phyloP scores from a whole-genome alignment of 1,140 invertebrate genomes.

The Drosophila littoralis region DNA sequence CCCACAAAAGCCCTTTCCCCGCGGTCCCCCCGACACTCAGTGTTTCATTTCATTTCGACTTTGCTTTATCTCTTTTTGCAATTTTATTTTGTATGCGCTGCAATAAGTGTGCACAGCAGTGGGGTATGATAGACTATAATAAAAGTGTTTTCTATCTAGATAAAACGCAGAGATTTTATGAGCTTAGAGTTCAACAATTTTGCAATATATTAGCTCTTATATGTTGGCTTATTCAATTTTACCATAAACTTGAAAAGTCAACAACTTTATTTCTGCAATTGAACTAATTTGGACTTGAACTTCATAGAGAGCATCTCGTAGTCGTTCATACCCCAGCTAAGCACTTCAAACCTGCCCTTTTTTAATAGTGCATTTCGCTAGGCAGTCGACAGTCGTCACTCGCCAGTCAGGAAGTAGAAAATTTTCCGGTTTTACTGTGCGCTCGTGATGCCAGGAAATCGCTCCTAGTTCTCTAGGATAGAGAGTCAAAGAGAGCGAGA shows the following conservation, averaged over 20 bases:
- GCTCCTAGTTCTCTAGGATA: slow-evolving; percentile 39
- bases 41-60: slow-evolving; percentile 35
- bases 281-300: background rate
- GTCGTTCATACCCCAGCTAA: background rate
- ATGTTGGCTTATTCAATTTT: too few species aligned
- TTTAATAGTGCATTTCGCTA: slow-evolving; percentile 54
- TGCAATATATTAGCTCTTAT: too few species aligned
- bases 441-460: slow-evolving; percentile 74
- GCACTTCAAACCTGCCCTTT: slow-evolving; percentile 8
- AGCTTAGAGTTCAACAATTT: too few species aligned
- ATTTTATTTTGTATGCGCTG: background rate
- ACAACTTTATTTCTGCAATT: too few species aligned
- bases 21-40: background rate
- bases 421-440: slow-evolving; percentile 78
- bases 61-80: slow-evolving; percentile 9
- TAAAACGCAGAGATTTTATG: too few species aligned
- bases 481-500: slow-evolving; percentile 4
- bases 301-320: background rate
- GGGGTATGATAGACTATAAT: too few species aligned
- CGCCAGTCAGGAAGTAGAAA: slow-evolving; percentile 72
- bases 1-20: background rate
- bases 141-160: too few species aligned
- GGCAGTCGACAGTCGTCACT: slow-evolving; percentile 44
- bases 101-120: too few species aligned
- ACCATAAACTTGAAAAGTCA: too few species aligned